Base-by-base conservation (phyloP, 1,140 invertebrate species). In the Pararge aegeria region DNA sequence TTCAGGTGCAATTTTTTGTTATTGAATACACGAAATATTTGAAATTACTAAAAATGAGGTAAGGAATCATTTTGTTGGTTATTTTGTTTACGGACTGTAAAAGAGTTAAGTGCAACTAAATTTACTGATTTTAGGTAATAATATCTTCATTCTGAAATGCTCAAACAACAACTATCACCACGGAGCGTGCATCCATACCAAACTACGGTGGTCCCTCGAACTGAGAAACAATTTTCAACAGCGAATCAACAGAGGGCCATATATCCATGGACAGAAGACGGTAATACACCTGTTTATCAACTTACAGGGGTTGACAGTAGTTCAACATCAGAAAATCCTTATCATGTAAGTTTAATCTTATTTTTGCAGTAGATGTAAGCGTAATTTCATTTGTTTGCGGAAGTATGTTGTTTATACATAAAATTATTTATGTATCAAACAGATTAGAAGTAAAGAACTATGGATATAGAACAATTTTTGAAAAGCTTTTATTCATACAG, bases 141-240 rank as follows among this genome's bases (percentile, higher is more conserved):
- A 30, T 30, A 19, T 18, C 29, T 51, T 18, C 13, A 50, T 29
- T 51, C 34, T 60, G 83, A 71, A 66, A 91, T 90, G 88, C 86
- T 90, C 61, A 89, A 88, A 69, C 88, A 89, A 73, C 89, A 90
- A 71, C 55, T 83, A n/a, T 83, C 87, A 12, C 80, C 85, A 1
- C 73, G 86, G 16, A 90, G 73, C 53, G 79, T 90, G 4, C 89
- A 90, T 61, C 87, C 90, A 9, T 91, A 91, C 51, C 90, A 91
- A 73, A 90, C 87, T 19, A 91, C 90, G 4, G 75, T 90, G 3
- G 83, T 90, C 13, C 82, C 90, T 13, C 66, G 88, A 16, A 89
- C 82, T 53, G 85, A 90, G 54, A 80, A 89, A 44, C 88, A 91
- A 54, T 84, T 86, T 56, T 64, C 72, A 16, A 77, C 84, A 13